Percentiles rank a stretch among this genome's conserved stretches.
phyloP scores from a whole-genome alignment of 2,113 vertebrate genomes.

The Riparia riparia region DNA sequence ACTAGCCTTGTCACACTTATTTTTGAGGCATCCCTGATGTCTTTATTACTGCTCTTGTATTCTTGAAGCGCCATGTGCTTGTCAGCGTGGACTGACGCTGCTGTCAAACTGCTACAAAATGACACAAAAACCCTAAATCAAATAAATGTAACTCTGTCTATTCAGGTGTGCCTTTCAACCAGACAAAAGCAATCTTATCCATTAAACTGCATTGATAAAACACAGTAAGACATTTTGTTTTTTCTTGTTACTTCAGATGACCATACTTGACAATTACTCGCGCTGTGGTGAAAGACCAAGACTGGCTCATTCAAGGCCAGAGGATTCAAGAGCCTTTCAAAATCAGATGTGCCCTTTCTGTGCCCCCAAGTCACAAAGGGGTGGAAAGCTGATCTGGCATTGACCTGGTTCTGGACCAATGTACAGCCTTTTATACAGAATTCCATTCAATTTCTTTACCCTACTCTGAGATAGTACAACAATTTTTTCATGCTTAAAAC shows the following conservation, averaged over 20 bases:
- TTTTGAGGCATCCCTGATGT: background rate
- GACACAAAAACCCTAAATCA: conserved; percentile 17
- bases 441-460: conserved; percentile 37
- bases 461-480: background rate
- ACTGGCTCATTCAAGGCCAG: background rate
- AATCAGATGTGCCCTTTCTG: background rate
- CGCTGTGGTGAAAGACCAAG: background rate
- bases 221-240: background rate
- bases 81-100: background rate
- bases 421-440: background rate
- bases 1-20: background rate
- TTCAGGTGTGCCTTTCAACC: background rate
- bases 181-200: conserved; percentile 31
- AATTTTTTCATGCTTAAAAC: background rate
- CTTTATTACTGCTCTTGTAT: background rate
- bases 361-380: background rate
- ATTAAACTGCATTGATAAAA: conserved; percentile 15
- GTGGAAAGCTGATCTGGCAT: background rate
- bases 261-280: background rate
- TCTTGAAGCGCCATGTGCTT: background rate
- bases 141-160: background rate
- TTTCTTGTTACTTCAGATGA: background rate
- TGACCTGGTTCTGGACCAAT: conserved; percentile 38
- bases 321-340: background rate
- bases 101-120: background rate